Base-by-base conservation (phyloP, 2,888 invertebrate genomes). In the Dicroscelio sp. region DNA sequence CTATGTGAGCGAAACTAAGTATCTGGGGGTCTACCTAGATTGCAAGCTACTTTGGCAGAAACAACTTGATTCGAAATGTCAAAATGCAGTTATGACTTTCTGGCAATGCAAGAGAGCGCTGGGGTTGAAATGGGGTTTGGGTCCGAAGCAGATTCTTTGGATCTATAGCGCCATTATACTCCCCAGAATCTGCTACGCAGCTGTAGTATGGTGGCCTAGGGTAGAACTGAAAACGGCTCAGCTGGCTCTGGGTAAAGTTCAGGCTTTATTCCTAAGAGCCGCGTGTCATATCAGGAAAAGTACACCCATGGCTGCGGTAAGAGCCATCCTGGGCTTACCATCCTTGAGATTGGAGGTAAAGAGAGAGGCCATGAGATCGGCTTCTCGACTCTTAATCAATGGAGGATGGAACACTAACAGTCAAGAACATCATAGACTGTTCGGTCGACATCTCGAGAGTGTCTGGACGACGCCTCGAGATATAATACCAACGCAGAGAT, bases 61-160 rank as follows among this genome's bases (percentile, higher is more conserved):
- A 55, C 60, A 83, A 5, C 60, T 83, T 2, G 71, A 83, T 3
- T 17, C 17, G 35, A 71, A 73, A 73, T 83, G 83, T 31, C 55
- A 35, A 33, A 71, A 83, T 20, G 73, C 60, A 4, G 17, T 83
- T 4, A 48, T 71, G 3, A 83, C 83, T 43, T 73, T 83, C 63
- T 83, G 73, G 83, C 83, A 83, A 63, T 79, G 63, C 25, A 79
- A 33, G 31, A 79, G 79, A 58, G 79, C 80, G 31, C 2, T 78
- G 10, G 63, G 63, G 2, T 5, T 48, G 14, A 78, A 78, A 43
- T 78, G 78, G 63, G 76, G 65, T 4, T n/a, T 79, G 30, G 43
- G 79, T 2, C 79, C 63, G 10, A 43, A 63, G 20, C 79, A 82
- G 69, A 1, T 82, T 14, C 23, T 69, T 3, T 69, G 83, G 73